Percentiles rank a stretch among this genome's conserved stretches.
These are phyloP conservation scores for Erythrocercus mccallii DNA, from an alignment of 2,113 vertebrate genomes.

Conservation along the genomic window DNA sequence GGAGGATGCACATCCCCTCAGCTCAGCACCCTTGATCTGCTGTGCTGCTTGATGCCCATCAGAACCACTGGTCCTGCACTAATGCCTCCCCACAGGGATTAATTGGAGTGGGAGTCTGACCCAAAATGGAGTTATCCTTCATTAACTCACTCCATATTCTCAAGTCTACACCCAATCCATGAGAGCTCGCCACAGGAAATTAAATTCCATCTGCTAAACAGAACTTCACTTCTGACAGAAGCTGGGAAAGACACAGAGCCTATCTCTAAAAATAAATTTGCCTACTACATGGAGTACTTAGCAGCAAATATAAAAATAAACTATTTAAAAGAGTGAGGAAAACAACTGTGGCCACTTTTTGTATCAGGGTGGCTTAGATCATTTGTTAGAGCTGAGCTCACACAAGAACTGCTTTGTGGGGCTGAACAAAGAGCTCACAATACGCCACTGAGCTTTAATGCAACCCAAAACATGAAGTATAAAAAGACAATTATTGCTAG, in stretches of 20 bases:
- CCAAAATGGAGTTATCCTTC: not conserved
- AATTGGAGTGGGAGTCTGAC: not conserved
- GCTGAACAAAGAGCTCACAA: constrained; percentile 54
- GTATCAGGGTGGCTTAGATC: constrained; percentile 7
- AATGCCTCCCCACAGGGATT: not conserved
- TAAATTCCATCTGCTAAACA: not conserved
- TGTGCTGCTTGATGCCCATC: not conserved
- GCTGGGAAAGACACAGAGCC: not conserved
- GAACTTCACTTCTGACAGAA: not conserved
- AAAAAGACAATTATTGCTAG: constrained; percentile 36
- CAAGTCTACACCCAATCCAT: not conserved
- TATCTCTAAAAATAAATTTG: not conserved
- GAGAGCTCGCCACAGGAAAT: not conserved
- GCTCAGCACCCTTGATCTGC: not conserved
- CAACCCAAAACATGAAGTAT: not conserved
- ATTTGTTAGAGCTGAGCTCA: constrained; percentile 10
- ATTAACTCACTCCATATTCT: not conserved
- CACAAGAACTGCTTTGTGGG: constrained; percentile 63
- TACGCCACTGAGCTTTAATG: constrained; percentile 34
- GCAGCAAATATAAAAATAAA: constrained; percentile 18
- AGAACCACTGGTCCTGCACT: not conserved
- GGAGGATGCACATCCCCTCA: not conserved
- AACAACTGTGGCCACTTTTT: constrained; percentile 18
- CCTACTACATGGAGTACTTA: not conserved
- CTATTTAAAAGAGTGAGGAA: constrained; percentile 25